Evolutionary conservation across 2,113 vertebrate genomes (phyloP).

Genomic region (Vulpes lagopus): DNA sequence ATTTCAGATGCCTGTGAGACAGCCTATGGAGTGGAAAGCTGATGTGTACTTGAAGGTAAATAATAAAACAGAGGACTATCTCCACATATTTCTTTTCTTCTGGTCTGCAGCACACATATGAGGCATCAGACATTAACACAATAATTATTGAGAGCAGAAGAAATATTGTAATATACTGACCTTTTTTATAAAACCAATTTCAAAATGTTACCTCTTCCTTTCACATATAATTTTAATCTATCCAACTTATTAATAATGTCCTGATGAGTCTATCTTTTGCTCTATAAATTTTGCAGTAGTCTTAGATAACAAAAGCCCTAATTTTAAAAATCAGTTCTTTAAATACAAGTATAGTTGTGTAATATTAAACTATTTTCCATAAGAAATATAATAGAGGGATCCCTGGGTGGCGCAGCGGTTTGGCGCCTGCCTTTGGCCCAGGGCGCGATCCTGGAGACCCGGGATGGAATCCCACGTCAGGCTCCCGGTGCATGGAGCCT

Average conservation of each 20-base stretch:
- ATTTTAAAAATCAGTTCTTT: conserved; percentile 3
- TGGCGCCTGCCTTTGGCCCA: too few relatives aligned
- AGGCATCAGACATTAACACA: not conserved
- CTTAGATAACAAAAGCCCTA: not conserved
- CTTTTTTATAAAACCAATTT: not conserved
- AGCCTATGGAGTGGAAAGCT: not conserved
- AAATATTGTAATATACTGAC: not conserved
- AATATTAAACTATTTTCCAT: not conserved
- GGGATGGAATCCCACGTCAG: too few relatives aligned
- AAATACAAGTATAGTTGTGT: not conserved
- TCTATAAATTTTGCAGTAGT: not conserved
- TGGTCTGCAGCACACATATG: not conserved
- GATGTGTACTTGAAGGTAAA: not conserved
- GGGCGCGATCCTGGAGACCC: too few relatives aligned
- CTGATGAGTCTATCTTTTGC: not conserved
- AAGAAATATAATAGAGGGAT: not conserved
- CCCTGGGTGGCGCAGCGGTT: too few relatives aligned
- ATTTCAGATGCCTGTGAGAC: not conserved
- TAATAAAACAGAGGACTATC: not conserved
- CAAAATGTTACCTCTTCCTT: not conserved
- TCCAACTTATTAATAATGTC: not conserved
- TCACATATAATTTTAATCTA: not conserved
- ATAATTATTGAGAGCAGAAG: not conserved
- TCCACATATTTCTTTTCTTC: not conserved
- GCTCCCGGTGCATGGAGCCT: too few relatives aligned